A percentile compares a stretch with the other conserved stretches of the same genome.
Evolutionary conservation across 2,113 vertebrate species (phyloP).

Genomic region (Ptilorrhoa leucosticta): DNA sequence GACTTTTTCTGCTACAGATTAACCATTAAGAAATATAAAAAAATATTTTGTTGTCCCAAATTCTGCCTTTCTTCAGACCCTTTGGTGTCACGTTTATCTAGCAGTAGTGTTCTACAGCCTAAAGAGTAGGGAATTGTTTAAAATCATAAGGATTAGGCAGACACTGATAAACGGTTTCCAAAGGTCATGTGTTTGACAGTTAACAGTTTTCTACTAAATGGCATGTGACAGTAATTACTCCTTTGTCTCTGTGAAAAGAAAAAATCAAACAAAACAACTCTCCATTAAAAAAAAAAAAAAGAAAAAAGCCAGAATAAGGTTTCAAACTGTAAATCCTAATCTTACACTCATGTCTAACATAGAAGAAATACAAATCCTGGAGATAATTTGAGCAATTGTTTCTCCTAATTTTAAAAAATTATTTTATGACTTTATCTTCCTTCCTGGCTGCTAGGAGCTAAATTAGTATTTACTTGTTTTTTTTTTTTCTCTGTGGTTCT

Average conservation of each 20-base stretch:
- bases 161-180: neutral
- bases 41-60: neutral
- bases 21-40: neutral
- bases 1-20: neutral
- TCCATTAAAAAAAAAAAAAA: neutral
- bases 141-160: neutral
- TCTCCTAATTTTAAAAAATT: neutral
- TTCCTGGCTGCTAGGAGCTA: neutral
- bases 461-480: neutral
- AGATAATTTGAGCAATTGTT: neutral
- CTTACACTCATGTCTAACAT: neutral
- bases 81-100: neutral
- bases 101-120: neutral
- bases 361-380: neutral
- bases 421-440: neutral
- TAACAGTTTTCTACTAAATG: neutral
- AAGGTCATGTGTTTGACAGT: neutral
- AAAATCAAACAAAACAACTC: neutral
- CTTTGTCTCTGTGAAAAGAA: neutral
- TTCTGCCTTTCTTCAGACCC: neutral
- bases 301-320: neutral
- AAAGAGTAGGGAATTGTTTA: neutral
- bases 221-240: fast-evolving
- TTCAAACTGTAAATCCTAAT: neutral
- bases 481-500: neutral